Conservation (phyloP, 2,797 vertebrate species). For the Phoeniculus purpureus region DNA sequence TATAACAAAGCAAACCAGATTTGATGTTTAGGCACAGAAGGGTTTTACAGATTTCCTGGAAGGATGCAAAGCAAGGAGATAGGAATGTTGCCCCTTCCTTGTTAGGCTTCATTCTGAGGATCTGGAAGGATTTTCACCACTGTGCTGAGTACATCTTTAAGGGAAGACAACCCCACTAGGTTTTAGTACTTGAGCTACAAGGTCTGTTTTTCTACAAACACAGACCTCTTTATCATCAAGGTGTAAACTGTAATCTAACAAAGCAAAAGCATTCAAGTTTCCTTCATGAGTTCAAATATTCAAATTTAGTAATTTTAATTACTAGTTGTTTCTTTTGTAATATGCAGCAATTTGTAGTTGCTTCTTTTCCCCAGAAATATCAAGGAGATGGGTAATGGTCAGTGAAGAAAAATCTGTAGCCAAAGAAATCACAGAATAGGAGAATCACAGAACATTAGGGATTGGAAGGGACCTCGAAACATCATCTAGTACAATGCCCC, state of each 20-base stretch:
- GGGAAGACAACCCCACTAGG: not conserved
- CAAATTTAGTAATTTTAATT: not conserved
- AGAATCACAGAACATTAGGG: too few relatives aligned
- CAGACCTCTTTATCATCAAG: not conserved
- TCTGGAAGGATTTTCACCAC: not conserved
- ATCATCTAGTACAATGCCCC: too few relatives aligned
- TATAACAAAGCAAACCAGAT: not conserved
- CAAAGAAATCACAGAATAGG: not conserved
- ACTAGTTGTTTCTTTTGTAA: not conserved
- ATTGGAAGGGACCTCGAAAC: too few relatives aligned
- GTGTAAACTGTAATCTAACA: not conserved
- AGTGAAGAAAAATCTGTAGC: not conserved
- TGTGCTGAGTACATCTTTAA: not conserved
- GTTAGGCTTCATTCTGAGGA: not conserved
- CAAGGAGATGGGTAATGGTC: not conserved
- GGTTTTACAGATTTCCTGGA: not conserved
- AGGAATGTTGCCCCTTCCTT: not conserved
- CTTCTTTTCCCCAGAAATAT: not conserved
- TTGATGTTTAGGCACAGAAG: not conserved
- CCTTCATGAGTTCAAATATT: not conserved
- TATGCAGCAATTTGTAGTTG: not conserved
- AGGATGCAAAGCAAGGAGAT: not conserved
- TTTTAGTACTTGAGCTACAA: conserved; percentile 6
- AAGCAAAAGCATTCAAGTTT: not conserved
- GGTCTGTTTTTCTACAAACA: not conserved